A percentile compares a stretch with the other conserved stretches of the same genome.
phyloP scores from a whole-genome alignment of 1,140 invertebrate species.

The Liolophura sinensis region DNA sequence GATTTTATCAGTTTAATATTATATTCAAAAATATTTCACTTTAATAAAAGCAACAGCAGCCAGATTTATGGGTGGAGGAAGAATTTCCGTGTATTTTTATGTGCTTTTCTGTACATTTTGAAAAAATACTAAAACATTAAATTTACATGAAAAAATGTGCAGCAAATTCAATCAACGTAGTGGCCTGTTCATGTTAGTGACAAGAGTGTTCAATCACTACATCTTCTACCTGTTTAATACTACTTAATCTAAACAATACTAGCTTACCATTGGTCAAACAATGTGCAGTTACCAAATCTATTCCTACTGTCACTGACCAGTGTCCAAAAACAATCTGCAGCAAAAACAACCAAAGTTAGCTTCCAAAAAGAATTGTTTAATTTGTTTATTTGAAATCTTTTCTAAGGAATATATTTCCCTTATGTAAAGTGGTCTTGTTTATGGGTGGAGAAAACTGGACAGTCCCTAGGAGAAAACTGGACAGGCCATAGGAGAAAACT shows the following conservation, averaged over 20 bases:
- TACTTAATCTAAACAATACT: too few relatives aligned
- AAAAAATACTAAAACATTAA: not conserved
- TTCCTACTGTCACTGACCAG: slow-evolving; percentile 63
- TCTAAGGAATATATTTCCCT: too few relatives aligned
- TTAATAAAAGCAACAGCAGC: not conserved
- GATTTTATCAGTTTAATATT: not conserved
- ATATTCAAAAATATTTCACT: not conserved
- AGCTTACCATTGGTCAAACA: slow-evolving; percentile 63
- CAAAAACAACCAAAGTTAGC: slow-evolving; percentile 18
- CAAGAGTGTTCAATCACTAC: not conserved
- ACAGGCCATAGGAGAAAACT: too few relatives aligned
- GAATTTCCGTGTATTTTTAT: not conserved
- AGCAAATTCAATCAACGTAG: not conserved
- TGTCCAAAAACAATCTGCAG: slow-evolving; percentile 63
- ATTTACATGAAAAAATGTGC: not conserved
- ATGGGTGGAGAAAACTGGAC: too few relatives aligned
- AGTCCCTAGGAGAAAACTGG: too few relatives aligned
- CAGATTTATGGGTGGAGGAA: not conserved
- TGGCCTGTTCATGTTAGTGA: not conserved
- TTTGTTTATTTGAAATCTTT: too few relatives aligned
- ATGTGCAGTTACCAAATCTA: slow-evolving; percentile 48
- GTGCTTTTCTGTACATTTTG: not conserved
- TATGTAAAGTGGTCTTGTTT: too few relatives aligned
- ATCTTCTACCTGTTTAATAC: not conserved
- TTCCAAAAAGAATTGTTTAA: too few relatives aligned